phyloP scores from a whole-genome alignment of 2,888 invertebrate genomes.

The Lycia hirtaria region DNA sequence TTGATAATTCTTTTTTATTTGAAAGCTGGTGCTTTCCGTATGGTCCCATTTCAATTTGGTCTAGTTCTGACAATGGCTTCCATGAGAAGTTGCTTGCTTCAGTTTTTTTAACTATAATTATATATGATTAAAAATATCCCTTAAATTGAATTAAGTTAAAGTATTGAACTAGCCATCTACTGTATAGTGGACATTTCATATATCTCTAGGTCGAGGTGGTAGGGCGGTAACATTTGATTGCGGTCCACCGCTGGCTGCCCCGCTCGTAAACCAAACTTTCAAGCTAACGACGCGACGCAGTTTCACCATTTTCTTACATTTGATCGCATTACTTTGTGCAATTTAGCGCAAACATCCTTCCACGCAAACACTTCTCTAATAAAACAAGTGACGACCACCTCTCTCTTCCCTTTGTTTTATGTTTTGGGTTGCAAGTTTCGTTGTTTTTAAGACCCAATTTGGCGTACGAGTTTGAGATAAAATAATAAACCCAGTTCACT shows the following conservation, averaged over 20 bases:
- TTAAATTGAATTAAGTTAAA: no score
- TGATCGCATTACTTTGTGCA: constrained; percentile 46
- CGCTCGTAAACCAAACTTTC: constrained; percentile 65
- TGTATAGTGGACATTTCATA: constrained; percentile 25
- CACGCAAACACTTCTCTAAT: constrained; percentile 7
- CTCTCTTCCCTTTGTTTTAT: constrained; percentile 3
- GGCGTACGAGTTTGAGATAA: background rate
- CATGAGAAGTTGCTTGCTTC: no score
- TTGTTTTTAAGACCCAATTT: constrained; percentile 4
- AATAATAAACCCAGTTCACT: no score
- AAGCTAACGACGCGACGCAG: constrained; percentile 54
- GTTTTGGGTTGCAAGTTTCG: constrained; percentile 1
- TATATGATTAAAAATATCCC: no score
- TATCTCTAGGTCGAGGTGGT: constrained; percentile 45
- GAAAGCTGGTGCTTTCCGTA: no score
- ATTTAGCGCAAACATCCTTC: constrained; percentile 27
- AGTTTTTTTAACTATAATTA: no score
- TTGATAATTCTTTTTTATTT: no score
- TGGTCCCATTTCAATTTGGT: no score
- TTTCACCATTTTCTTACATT: constrained; percentile 65
- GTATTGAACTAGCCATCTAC: no score
- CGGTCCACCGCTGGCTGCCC: constrained; percentile 57
- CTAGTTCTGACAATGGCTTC: no score
- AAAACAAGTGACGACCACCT: constrained; percentile 9
- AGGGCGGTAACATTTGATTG: constrained; percentile 69